These are phyloP conservation scores for Xiphias gladius DNA, from an alignment of 2,113 vertebrate species.

Conservation along the genomic window DNA sequence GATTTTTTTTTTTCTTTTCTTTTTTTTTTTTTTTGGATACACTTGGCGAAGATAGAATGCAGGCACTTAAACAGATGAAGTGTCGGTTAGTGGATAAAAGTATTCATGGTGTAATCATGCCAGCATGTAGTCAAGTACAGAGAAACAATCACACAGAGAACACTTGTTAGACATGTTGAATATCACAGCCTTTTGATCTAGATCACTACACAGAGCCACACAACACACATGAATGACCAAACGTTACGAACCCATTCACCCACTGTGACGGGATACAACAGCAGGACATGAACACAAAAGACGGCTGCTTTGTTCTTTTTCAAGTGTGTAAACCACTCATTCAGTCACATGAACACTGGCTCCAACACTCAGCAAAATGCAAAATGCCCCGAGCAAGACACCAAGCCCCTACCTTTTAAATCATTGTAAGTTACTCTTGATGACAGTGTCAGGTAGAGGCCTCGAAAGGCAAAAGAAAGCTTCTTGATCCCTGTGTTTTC, in stretches of 20 bases:
- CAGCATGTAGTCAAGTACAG: conserved; percentile 49
- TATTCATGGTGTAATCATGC: conserved; percentile 51
- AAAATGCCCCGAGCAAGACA: not conserved
- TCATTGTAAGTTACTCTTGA: not conserved
- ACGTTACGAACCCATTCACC: conserved; percentile 10
- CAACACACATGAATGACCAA: not conserved
- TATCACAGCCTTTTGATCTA: conserved; percentile 12
- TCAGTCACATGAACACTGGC: not conserved
- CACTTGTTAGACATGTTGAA: conserved; percentile 32
- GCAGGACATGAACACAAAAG: conserved; percentile 7
- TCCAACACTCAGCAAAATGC: not conserved
- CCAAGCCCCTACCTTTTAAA: not conserved
- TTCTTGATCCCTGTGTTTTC: not conserved
- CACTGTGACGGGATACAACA: not conserved
- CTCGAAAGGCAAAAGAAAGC: not conserved
- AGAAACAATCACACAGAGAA: conserved; percentile 35
- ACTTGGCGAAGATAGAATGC: conserved; percentile 44
- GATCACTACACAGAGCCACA: not conserved
- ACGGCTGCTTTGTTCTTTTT: conserved; percentile 13
- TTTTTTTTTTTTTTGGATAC: conserved; percentile 23
- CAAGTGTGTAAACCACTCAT: not conserved
- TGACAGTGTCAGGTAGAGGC: not conserved
- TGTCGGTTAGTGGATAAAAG: conserved; percentile 54
- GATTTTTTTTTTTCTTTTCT: conserved; percentile 10
- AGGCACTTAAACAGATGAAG: conserved; percentile 55